A percentile compares a stretch with the other conserved stretches of the same genome.
phyloP scores from a whole-genome alignment of 2,797 vertebrate species.

The Centropyge bicolor region DNA sequence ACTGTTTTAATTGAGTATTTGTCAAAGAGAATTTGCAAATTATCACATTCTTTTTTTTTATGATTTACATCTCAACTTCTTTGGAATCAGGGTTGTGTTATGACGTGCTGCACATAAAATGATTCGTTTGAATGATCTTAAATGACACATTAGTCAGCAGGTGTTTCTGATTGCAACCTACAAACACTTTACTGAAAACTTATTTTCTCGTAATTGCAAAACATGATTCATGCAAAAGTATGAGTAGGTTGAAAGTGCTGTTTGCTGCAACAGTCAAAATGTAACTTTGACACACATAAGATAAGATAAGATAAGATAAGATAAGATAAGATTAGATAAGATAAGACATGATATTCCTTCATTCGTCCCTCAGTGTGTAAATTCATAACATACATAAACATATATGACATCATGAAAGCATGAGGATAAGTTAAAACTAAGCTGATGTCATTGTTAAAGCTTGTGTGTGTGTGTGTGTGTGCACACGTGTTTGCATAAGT shows the following conservation, averaged over 20 bases:
- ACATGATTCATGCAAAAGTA: not conserved
- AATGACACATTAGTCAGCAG: too few relatives aligned
- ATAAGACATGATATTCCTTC: too few relatives aligned
- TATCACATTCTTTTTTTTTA: too few relatives aligned
- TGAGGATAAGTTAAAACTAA: slow-evolving; percentile 2
- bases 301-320: too few relatives aligned
- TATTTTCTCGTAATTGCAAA: slow-evolving; percentile 14
- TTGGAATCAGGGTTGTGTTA: not conserved
- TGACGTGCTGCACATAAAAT: not conserved
- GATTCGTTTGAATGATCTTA: not conserved
- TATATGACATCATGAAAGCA: not conserved
- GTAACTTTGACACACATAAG: not conserved
- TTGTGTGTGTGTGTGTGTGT: not conserved
- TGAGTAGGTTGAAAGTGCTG: not conserved
- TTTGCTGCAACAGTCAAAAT: slow-evolving; percentile 1
- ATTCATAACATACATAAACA: too few relatives aligned
- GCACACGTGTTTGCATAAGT: not conserved
- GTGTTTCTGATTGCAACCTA: slow-evolving; percentile 16
- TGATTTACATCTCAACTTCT: too few relatives aligned
- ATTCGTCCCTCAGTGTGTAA: too few relatives aligned
- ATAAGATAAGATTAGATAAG: too few relatives aligned
- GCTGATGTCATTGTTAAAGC: not conserved
- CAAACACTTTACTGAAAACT: slow-evolving; percentile 24
- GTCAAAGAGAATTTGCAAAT: too few relatives aligned
- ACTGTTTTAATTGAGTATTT: too few relatives aligned